A percentile compares a stretch with the other conserved stretches of the same genome.
phyloP scores from a whole-genome alignment of 2,888 invertebrate species.

The Scaptomyza reducta region DNA sequence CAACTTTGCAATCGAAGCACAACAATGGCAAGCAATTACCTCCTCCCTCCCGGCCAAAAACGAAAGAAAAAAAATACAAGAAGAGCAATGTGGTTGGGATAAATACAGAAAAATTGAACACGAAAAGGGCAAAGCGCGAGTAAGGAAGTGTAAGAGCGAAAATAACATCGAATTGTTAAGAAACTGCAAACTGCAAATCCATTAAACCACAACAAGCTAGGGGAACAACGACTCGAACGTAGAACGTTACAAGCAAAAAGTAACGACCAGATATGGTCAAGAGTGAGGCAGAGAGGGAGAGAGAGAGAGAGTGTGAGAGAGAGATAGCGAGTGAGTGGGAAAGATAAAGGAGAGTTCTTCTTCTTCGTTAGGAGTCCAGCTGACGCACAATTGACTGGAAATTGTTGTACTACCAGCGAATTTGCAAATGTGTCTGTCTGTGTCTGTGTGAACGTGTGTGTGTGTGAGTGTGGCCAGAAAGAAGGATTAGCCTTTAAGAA shows the following conservation, averaged over 20 bases:
- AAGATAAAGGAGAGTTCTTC: slow-evolving; percentile 27
- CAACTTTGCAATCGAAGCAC: slow-evolving; percentile 62
- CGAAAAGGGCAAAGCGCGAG: slow-evolving; percentile 75
- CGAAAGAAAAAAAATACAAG: slow-evolving; percentile 9
- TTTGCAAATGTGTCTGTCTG: slow-evolving; percentile 44
- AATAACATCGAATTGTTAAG: slow-evolving; percentile 78
- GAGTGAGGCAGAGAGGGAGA: not conserved
- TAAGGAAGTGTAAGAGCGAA: slow-evolving; percentile 70
- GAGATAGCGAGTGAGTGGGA: not conserved
- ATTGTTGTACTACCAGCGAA: slow-evolving; percentile 54
- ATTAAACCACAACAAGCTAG: slow-evolving; percentile 77
- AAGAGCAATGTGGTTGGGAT: slow-evolving; percentile 12
- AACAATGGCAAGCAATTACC: slow-evolving; percentile 78
- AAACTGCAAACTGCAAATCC: slow-evolving; percentile 80
- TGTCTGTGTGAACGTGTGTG: slow-evolving; percentile 13
- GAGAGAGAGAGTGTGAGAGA: too few species aligned
- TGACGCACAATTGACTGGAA: slow-evolving; percentile 70
- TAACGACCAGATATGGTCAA: not conserved
- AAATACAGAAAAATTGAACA: slow-evolving; percentile 51
- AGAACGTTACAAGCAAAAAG: slow-evolving; percentile 3
- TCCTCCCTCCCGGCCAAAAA: not conserved
- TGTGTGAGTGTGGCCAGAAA: not conserved
- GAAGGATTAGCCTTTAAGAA: slow-evolving; percentile 51
- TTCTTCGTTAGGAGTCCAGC: slow-evolving; percentile 15
- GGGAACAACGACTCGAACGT: slow-evolving; percentile 27